Evolutionary conservation across 1,140 invertebrate genomes (phyloP).

Genomic region (Eulimnadia texana): DNA sequence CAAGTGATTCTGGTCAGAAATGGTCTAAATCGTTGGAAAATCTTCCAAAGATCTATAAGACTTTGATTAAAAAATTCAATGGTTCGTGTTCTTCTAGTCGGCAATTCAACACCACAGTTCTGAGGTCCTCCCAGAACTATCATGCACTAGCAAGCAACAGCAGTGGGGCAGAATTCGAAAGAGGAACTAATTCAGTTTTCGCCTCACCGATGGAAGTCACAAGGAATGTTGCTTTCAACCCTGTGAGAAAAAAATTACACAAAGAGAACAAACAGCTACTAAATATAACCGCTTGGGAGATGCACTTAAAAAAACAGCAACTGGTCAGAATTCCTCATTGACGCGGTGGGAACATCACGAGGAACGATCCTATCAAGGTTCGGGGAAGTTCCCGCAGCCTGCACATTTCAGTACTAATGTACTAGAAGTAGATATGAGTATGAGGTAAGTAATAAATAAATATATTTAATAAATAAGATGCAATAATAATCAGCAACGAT

Average conservation of each 20-base stretch:
- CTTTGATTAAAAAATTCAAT: too few relatives aligned
- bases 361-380: not conserved
- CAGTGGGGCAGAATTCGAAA: slow-evolving; percentile 2
- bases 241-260: not conserved
- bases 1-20: too few relatives aligned
- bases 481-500: not conserved
- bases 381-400: not conserved
- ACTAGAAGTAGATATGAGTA: not conserved
- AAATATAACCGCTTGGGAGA: not conserved
- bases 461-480: not conserved
- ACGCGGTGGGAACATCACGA: not conserved
- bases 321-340: not conserved
- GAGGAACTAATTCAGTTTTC: slow-evolving; percentile 3
- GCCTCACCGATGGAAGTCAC: slow-evolving; percentile 4
- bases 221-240: not conserved
- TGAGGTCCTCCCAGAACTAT: slow-evolving; percentile 1
- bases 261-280: not conserved
- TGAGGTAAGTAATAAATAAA: slow-evolving; percentile 2
- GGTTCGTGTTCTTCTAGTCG: too few relatives aligned
- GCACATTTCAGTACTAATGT: not conserved
- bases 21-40: too few relatives aligned
- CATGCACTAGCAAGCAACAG: slow-evolving; percentile 5
- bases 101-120: not conserved
- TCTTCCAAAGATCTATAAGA: too few relatives aligned
- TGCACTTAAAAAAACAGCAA: not conserved